Evolutionary conservation across 2,888 invertebrate species (phyloP).

Genomic region (Palloptera scutellata): DNA sequence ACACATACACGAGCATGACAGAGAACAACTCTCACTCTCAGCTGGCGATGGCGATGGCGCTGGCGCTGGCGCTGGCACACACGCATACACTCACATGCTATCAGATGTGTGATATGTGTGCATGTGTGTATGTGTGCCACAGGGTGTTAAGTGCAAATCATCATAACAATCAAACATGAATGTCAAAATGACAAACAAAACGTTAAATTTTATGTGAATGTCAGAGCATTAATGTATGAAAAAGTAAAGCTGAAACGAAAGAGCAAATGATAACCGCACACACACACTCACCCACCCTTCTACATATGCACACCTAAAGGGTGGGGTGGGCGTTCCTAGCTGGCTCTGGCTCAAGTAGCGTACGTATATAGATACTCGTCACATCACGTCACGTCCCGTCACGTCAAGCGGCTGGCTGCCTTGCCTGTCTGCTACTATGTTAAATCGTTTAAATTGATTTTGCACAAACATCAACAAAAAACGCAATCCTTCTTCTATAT

Average conservation of each 20-base stretch:
- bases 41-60: no score
- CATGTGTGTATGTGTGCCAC: not conserved
- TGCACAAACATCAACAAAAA: conserved; percentile 5
- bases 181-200: conserved; percentile 29
- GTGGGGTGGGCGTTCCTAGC: no score
- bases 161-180: conserved; percentile 25
- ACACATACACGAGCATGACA: not conserved
- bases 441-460: conserved; percentile 24
- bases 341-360: not conserved
- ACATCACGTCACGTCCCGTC: no score
- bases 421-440: not conserved
- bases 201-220: conserved; percentile 25
- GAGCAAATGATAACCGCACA: no score
- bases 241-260: not conserved
- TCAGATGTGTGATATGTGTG: no score
- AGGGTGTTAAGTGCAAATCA: conserved; percentile 27
- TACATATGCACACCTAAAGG: no score
- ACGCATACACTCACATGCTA: not conserved
- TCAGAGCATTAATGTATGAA: no score
- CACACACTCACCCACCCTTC: no score
- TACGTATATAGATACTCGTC: no score
- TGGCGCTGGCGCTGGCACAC: not conserved
- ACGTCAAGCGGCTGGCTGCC: not conserved
- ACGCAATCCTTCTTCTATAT: no score
- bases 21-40: not conserved